Base-by-base conservation (phyloP, 1,140 invertebrate species). In the Aphelinus certus region DNA sequence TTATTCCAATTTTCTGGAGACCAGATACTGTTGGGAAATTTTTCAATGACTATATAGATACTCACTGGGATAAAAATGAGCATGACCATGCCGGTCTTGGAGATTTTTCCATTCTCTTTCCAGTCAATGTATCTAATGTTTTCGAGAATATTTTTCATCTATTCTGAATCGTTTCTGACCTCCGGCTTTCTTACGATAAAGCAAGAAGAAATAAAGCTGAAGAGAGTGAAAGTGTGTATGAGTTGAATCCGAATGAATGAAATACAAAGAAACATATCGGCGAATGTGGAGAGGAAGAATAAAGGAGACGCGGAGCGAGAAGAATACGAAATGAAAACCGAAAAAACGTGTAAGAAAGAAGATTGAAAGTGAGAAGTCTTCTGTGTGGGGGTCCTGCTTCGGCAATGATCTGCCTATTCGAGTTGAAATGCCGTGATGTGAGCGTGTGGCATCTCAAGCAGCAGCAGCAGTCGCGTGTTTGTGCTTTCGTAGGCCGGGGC, bases 381-480 rank as follows among this genome's bases (percentile, higher is more conserved):
- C 61, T 10, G 61, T 60, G 47, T 60, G 61, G 63, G 47, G 67
- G 57, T 55, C 62, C 45, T 47, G 56, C 56, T 68, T 62, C 49
- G 49, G 57, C 58, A 71, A 71, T 48, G 42, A 71, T 71, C 65
- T 68, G 26, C 26, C 26, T 26, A 26, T 26, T 26, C 26, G 58
- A 77, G 77, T 76, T 75, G 71, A 73, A 76, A 76, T 77, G 69
- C 71, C 76, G 75, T 26, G 73, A 72, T 49, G 7, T 49, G 69
- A 48, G 26, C 26, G 26, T 26, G 26, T 26, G 26, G 26, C 58
- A 70, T 71, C 51, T 64, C 61, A 42, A 43, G 26, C 26, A 26
- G 26, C 26, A 26, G 26, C 26, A 26, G 26, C 26, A 26, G 26
- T 0, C 26, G 26, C 68, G 63, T 56, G 48, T 68, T 73, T 68